Base-by-base conservation (phyloP, 1,140 invertebrate species). In the Holotrichia oblita region DNA sequence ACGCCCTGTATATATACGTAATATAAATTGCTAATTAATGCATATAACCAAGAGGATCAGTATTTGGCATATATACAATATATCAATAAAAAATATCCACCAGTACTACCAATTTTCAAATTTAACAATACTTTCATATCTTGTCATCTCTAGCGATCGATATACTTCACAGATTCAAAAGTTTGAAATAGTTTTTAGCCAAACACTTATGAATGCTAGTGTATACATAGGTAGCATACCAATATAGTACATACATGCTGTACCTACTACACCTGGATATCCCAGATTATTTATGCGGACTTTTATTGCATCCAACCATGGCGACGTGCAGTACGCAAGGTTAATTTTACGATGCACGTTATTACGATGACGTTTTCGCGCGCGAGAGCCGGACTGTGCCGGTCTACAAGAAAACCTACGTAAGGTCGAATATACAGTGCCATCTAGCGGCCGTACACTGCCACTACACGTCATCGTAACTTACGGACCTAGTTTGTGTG, bases 271-370 rank as follows among this genome's bases (percentile, higher is more conserved):
- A 84, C 82, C 82, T 84, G 83, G 83, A 84, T 81, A 83, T 83
- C 80, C 74, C 79, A 81, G 81, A 82, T 81, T 82, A 83, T 83
- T 83, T 83, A 83, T 82, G 83, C 81, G 77, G 82, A 84, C 82
- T 82, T 84, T 84, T 83, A 84, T 83, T 79, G 78, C 80, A 80
- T 81, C 81, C 77, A 77, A 80, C 81, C 81, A 81, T 80, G 77
- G 82, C 81, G 79, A 80, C 80, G 81, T 80, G 77, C 80, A 80
- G 77, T 81, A 77, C 78, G 41, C 80, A 77, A 82, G 82, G 80
- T 82, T 84, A 84, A 84, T 84, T 84, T 84, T 84, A 84, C 81
- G 82, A 84, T 22, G 77, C 48, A 81, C 80, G 81, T 84, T 84
- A 84, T 84, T 84, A 80, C 79, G 79, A 74, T 55, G 75, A 72